Conservation (phyloP, 2,888 invertebrate species). For the Pediacus dermestoides region DNA sequence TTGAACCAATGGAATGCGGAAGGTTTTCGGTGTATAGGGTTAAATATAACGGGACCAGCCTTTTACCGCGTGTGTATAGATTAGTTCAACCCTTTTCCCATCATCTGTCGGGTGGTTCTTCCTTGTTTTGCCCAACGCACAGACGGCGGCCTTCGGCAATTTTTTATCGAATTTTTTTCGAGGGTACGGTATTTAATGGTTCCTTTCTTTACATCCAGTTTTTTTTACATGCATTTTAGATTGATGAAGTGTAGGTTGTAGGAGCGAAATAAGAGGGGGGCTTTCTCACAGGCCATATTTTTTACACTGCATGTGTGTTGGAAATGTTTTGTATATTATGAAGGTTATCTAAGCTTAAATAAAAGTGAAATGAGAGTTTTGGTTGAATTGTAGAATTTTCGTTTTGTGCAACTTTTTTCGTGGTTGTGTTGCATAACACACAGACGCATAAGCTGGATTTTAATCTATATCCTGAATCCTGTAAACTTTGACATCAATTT, state of each 20-base stretch:
- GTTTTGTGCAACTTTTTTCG: too few species aligned
- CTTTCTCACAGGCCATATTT: slow-evolving; percentile 9
- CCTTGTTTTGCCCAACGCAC: slow-evolving; percentile 27
- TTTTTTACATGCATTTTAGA: neutral
- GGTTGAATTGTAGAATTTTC: too few species aligned
- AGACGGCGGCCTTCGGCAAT: slow-evolving; percentile 31
- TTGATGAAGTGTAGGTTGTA: neutral
- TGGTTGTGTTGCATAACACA: too few species aligned
- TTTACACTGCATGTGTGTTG: slow-evolving; percentile 5
- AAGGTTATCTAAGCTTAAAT: too few species aligned
- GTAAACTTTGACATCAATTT: too few species aligned
- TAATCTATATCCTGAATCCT: too few species aligned
- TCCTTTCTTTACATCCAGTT: neutral
- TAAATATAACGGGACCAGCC: slow-evolving; percentile 38
- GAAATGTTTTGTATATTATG: too few species aligned
- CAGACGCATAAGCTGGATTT: too few species aligned
- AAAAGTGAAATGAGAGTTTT: slow-evolving; percentile 2
- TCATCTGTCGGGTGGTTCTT: slow-evolving; percentile 20
- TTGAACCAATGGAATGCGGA: slow-evolving; percentile 45
- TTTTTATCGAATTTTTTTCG: slow-evolving; percentile 34
- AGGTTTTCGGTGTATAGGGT: slow-evolving; percentile 34
- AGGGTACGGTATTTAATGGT: slow-evolving; percentile 9
- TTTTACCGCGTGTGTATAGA: slow-evolving; percentile 34
- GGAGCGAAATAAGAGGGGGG: neutral
- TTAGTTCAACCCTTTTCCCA: slow-evolving; percentile 39